phyloP scores from a whole-genome alignment of 2,888 invertebrate species.

The Phania funesta region DNA sequence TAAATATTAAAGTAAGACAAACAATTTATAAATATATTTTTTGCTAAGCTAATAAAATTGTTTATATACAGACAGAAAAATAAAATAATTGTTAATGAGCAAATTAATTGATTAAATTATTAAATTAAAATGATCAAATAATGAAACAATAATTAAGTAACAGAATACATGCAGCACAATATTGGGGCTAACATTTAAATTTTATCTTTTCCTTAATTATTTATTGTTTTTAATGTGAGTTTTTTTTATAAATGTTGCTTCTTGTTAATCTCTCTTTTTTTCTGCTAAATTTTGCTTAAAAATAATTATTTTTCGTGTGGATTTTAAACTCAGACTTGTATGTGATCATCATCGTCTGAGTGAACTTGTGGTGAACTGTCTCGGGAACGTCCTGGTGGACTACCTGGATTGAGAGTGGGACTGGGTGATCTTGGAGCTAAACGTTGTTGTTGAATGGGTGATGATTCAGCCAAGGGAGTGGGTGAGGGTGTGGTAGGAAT shows the following conservation, averaged over 20 bases:
- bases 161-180: slow-evolving; percentile 26
- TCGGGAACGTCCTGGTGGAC: slow-evolving; percentile 79
- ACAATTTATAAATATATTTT: slow-evolving; percentile 22
- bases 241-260: slow-evolving; percentile 5
- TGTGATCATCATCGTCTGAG: slow-evolving; percentile 80
- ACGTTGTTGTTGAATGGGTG: slow-evolving; percentile 39
- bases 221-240: slow-evolving; percentile 13
- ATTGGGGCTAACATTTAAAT: slow-evolving; percentile 40
- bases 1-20: not conserved
- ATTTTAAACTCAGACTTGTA: slow-evolving; percentile 77
- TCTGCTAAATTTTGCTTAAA: not conserved
- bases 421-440: slow-evolving; percentile 74
- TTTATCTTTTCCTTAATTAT: slow-evolving; percentile 19
- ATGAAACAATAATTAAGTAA: slow-evolving; percentile 32
- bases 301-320: not conserved
- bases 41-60: not conserved
- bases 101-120: slow-evolving; percentile 2
- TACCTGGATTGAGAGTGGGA: slow-evolving; percentile 80
- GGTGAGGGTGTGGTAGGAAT: slow-evolving; percentile 62
- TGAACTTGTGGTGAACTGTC: slow-evolving; percentile 78
- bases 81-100: slow-evolving; percentile 6
- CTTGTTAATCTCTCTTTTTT: slow-evolving; percentile 36
- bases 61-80: slow-evolving; percentile 4
- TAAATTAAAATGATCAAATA: not conserved
- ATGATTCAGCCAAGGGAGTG: slow-evolving; percentile 49